Conservation (phyloP, 1,140 invertebrate species). For the Reticulitermes speratus region DNA sequence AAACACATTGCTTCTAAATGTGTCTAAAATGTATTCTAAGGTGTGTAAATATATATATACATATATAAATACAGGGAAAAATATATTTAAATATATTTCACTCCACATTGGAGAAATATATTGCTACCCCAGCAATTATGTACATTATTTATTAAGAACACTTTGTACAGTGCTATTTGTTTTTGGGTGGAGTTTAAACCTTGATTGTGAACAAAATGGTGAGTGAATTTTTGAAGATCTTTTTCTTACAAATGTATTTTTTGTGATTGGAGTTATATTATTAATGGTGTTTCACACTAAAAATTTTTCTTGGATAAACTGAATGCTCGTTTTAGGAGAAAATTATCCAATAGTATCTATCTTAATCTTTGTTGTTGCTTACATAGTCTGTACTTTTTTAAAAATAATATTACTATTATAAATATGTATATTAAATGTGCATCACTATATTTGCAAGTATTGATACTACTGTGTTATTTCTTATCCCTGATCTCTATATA, state of each 20-base stretch:
- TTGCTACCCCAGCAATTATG: neutral
- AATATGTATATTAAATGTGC: conserved; percentile 31
- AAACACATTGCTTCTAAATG: conserved; percentile 14
- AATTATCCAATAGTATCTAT: conserved; percentile 21
- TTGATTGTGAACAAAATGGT: conserved; percentile 15
- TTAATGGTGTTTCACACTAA: conserved; percentile 22
- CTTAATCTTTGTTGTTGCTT: conserved; percentile 29
- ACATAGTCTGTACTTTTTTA: conserved; percentile 30
- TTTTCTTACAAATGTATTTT: conserved; percentile 26
- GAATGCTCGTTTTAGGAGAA: conserved; percentile 22
- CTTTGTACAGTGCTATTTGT: neutral
- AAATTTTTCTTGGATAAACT: conserved; percentile 15
- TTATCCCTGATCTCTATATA: neutral
- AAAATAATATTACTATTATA: conserved; percentile 25
- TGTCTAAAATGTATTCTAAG: conserved; percentile 8
- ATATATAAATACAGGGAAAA: conserved; percentile 8
- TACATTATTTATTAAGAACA: conserved; percentile 18
- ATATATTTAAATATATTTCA: conserved; percentile 1
- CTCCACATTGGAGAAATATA: conserved; percentile 9
- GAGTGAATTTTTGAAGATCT: conserved; percentile 21
- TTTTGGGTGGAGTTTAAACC: conserved; percentile 20
- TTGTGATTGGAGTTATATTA: conserved; percentile 25
- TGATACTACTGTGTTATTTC: neutral
- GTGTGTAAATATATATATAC: conserved; percentile 8
- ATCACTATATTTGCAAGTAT: conserved; percentile 26